Percentiles rank a stretch among this genome's conserved stretches.
Conservation (phyloP, 2,797 vertebrate genomes). For the Oreortyx pictus region DNA sequence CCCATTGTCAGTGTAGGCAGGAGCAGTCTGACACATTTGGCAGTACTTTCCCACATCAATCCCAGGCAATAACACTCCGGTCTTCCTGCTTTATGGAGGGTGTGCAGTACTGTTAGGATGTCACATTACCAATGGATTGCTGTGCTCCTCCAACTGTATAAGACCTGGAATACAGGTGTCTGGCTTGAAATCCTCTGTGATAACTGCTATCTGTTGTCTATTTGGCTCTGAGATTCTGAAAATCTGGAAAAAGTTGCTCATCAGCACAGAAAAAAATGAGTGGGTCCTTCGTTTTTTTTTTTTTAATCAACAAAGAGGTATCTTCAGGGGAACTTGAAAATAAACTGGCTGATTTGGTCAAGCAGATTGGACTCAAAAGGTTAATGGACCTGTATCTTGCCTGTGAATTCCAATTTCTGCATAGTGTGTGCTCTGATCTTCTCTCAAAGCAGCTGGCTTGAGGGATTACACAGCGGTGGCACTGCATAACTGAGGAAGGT, state of each 20-base stretch:
- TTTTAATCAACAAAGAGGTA: neutral
- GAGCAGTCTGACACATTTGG: neutral
- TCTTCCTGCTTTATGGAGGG: neutral
- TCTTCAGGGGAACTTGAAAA: neutral
- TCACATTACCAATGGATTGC: neutral
- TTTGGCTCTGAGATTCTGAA: neutral
- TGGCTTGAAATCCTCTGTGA: neutral
- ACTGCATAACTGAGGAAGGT: neutral
- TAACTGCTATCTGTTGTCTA: neutral
- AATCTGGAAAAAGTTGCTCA: neutral
- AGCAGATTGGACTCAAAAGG: neutral
- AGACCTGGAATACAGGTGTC: neutral
- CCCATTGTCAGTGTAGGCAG: neutral
- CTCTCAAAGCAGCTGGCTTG: neutral
- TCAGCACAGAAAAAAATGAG: neutral
- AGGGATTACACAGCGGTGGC: neutral
- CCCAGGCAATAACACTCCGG: neutral
- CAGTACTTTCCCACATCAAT: neutral
- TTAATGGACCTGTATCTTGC: neutral
- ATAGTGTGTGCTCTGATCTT: rapidly evolving
- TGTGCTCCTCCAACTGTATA: neutral
- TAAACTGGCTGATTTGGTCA: neutral
- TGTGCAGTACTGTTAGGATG: neutral
- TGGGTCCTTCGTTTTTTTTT: neutral
- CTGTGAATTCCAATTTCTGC: neutral